A percentile compares a stretch with the other conserved stretches of the same genome.
phyloP scores from a whole-genome alignment of 2,797 vertebrate species.

The Scarus forsteni region DNA sequence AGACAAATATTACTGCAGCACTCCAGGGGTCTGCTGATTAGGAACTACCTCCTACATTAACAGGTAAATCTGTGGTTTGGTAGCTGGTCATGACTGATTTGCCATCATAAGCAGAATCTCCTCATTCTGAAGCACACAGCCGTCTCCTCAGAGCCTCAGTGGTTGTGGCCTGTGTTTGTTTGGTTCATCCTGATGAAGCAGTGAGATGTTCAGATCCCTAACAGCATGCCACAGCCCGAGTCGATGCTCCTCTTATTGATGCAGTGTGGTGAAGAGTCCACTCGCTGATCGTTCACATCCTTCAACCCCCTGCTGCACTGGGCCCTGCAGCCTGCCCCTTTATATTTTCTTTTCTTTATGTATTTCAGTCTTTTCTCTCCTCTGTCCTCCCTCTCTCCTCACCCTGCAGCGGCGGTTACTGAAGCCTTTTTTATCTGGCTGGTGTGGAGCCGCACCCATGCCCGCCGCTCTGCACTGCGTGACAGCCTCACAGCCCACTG shows the following conservation, averaged over 20 bases:
- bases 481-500: conserved; percentile 66
- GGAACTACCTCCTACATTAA: no score
- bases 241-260: conserved; percentile 55
- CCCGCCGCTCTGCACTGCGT: conserved; percentile 63
- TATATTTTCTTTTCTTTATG: conserved; percentile 22
- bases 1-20: no score
- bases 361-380: conserved; percentile 38
- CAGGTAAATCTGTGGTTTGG: background rate
- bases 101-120: conserved; percentile 17
- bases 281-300: conserved; percentile 50
- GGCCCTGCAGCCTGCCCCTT: conserved; percentile 12
- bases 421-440: conserved; percentile 73
- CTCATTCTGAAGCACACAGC: background rate
- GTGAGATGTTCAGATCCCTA: conserved; percentile 43
- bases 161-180: conserved; percentile 56
- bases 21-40: no score
- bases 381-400: conserved; percentile 39
- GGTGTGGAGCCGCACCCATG: conserved; percentile 66
- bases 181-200: conserved; percentile 51
- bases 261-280: conserved; percentile 56
- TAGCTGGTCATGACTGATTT: conserved; percentile 22
- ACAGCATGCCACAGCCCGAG: conserved; percentile 63
- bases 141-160: conserved; percentile 45
- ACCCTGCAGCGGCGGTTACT: conserved; percentile 69
- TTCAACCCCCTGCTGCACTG: conserved; percentile 15